Base-by-base conservation (phyloP, 2,113 vertebrate species). In the Python bivittatus region DNA sequence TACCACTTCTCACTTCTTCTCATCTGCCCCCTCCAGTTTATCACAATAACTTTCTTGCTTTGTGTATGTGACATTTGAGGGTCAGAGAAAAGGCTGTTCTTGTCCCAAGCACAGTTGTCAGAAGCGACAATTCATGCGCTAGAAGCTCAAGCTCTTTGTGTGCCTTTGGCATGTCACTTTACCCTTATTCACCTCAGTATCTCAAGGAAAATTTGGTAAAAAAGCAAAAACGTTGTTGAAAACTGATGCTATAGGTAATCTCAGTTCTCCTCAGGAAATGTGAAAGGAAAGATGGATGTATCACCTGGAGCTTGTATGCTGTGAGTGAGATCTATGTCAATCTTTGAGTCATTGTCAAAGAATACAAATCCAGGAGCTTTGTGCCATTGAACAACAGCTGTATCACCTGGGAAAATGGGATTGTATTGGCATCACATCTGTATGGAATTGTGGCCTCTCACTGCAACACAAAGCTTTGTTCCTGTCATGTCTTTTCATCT, bases 151-250 rank as follows among this genome's bases (percentile, higher is more conserved):
- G 33, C 92, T 94, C 93, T 83, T 92, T 97, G 2, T 0, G 0
- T 94, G 95, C 97, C 95, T 94, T 95, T 95, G 94, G 96, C 95
- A 0, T 96, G 91, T 89, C 95, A 94, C 95, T 97, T 97, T 95
- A 97, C 95, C 96, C 95, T 12, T 0, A 38, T 93, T 92, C 57
- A 95, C 92, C 91, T 96, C 95, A 91, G 94, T 95, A 95, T 96
- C 96, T 92, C 93, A 93, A 97, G 94, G 97, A 96, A 97, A 97
- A 97, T 97, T 96, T 94, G 96, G 93, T 92, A 95, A 96, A 96
- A 97, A 96, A 94, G 96, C 95, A 96, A 95, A 96, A 97, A 93
- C 94, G 92, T 95, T 94, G 58, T 60, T 91, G 90, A 42, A 86
- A 91, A 87, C 84, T 8, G 86, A 92, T 88, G 92, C 94, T 88